Conservation (phyloP, 2,888 invertebrate genomes). For the Eurytoma adleriae region DNA sequence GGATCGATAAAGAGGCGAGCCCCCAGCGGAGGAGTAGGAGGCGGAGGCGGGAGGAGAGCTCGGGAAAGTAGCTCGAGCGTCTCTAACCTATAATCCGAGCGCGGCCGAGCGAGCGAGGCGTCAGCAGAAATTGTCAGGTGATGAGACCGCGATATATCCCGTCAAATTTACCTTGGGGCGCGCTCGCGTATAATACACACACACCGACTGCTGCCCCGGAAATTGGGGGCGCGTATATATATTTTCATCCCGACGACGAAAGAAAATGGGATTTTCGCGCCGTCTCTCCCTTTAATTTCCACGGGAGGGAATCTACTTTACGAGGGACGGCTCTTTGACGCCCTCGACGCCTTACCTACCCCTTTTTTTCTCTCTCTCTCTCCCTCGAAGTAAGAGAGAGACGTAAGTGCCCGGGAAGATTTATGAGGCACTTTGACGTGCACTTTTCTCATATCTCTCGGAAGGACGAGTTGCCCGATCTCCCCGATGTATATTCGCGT, state of each 20-base stretch:
- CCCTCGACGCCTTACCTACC: constrained; percentile 6
- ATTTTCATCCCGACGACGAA: constrained; percentile 29
- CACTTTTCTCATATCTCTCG: constrained; percentile 52
- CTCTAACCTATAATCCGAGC: constrained; percentile 10
- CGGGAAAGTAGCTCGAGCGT: neutral
- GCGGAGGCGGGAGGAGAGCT: neutral
- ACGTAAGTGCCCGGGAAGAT: constrained; percentile 34
- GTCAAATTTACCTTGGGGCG: constrained; percentile 53
- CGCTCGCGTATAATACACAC: neutral
- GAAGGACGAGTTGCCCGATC: neutral
- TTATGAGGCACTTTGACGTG: constrained; percentile 56
- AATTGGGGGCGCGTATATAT: constrained; percentile 45
- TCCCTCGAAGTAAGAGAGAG: constrained; percentile 4
- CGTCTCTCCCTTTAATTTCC: constrained; percentile 56
- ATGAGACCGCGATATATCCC: constrained; percentile 50
- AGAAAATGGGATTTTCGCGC: constrained; percentile 54
- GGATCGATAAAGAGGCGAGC: constrained; percentile 12
- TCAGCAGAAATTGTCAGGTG: constrained; percentile 54
- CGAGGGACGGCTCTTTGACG: constrained; percentile 37
- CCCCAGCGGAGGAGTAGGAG: neutral
- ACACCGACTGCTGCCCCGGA: constrained; percentile 16
- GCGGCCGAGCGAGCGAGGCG: neutral
- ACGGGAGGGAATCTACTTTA: constrained; percentile 6
- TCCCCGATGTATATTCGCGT: neutral
- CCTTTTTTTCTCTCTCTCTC: neutral